Evolutionary conservation across 2,113 vertebrate species (phyloP).

Genomic region (Thunnus thynnus): DNA sequence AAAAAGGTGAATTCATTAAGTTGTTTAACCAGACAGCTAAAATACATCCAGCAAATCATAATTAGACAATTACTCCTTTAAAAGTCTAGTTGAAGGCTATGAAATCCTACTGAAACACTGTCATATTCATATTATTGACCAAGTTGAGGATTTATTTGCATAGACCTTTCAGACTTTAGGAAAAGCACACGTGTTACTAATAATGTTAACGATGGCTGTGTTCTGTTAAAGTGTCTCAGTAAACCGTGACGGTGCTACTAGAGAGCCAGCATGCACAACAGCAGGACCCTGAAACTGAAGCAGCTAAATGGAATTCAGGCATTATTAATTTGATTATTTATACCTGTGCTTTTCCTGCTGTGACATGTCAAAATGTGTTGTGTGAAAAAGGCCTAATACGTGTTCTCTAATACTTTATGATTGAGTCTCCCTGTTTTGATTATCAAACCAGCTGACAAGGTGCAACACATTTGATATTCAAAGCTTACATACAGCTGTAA

Average conservation of each 20-base stretch:
- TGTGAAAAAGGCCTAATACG: background rate
- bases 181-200: background rate
- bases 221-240: background rate
- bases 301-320: background rate
- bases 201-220: background rate
- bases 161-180: background rate
- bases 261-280: background rate
- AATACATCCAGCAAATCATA: background rate
- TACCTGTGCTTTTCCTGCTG: background rate
- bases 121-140: background rate
- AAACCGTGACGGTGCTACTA: too few species aligned
- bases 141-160: slow-evolving; percentile 5
- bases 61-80: background rate
- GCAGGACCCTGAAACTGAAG: background rate
- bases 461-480: background rate
- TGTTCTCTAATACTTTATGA: background rate
- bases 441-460: background rate
- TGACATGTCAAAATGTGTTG: too few species aligned
- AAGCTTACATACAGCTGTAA: background rate
- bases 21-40: background rate
- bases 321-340: background rate
- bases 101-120: background rate
- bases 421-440: background rate
- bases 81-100: background rate
- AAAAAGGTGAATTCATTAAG: background rate